Evolutionary conservation across 2,888 invertebrate species (phyloP).

Genomic region (Aporophyla nigra): DNA sequence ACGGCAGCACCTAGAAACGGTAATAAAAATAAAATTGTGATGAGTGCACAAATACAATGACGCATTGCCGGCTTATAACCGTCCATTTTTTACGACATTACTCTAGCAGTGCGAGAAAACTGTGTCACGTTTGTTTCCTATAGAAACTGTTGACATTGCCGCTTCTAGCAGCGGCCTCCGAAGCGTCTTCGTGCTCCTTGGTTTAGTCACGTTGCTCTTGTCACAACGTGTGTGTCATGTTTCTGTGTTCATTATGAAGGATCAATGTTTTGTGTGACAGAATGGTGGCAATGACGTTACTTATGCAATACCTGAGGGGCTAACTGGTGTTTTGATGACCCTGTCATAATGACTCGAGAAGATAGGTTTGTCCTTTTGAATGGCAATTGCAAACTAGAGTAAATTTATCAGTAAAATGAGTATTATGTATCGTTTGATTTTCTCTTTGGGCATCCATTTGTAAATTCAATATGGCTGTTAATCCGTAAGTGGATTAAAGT

Average conservation of each 20-base stretch:
- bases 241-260: not conserved
- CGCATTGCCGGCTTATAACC: too few relatives aligned
- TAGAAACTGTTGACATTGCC: not conserved
- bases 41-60: too few relatives aligned
- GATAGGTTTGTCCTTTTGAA: not conserved
- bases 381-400: not conserved
- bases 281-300: not conserved
- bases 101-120: too few relatives aligned
- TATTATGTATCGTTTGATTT: not conserved
- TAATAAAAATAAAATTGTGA: not conserved
- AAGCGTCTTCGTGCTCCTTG: not conserved
- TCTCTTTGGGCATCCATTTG: not conserved
- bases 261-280: not conserved
- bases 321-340: not conserved
- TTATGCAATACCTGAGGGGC: constrained; percentile 4
- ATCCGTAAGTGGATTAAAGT: not conserved
- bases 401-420: not conserved
- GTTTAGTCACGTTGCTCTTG: not conserved
- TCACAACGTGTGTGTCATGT: not conserved
- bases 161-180: not conserved
- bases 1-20: not conserved
- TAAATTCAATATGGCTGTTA: not conserved
- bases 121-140: not conserved
- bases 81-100: too few relatives aligned
- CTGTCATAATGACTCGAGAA: not conserved